phyloP scores from a whole-genome alignment of 2,888 invertebrate species.

The Coecobrya sp. region DNA sequence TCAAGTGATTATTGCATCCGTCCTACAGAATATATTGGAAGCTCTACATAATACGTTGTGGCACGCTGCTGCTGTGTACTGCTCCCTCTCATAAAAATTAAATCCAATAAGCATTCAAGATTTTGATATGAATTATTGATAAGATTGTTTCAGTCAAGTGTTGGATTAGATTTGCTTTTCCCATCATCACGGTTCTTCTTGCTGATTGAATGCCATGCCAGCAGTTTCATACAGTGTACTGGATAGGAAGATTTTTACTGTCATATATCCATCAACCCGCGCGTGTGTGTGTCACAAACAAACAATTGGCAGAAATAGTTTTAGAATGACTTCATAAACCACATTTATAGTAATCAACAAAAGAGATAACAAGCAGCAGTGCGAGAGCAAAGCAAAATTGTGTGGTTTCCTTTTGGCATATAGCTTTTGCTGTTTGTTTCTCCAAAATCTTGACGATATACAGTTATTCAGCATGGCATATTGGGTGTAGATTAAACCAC shows the following conservation, averaged over 20 bases:
- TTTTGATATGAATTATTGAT: conserved; percentile 27
- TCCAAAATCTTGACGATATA: neutral
- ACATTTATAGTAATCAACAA: conserved; percentile 41
- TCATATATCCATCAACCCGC: conserved; percentile 3
- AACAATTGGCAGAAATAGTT: conserved; percentile 27
- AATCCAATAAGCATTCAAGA: neutral
- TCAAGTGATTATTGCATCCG: neutral
- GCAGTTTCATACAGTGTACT: neutral
- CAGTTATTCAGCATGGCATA: neutral
- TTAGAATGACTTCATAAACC: conserved; percentile 59
- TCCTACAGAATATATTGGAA: neutral
- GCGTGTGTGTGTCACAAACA: neutral
- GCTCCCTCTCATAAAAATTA: neutral
- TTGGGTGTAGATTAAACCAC: conserved; percentile 31
- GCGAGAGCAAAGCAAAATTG: conserved; percentile 6
- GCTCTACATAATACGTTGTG: neutral
- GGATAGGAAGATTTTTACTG: neutral
- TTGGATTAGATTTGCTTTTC: neutral
- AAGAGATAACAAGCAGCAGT: conserved; percentile 47
- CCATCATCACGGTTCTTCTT: neutral
- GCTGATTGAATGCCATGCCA: conserved; percentile 55
- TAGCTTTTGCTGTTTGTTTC: neutral
- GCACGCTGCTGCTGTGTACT: neutral
- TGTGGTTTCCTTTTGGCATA: conserved; percentile 40
- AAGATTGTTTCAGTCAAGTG: conserved; percentile 4